Evolutionary conservation across 2,113 vertebrate species (phyloP), one percentile per base, ranked within the genome.

Genomic region (Notothenia coriiceps): DNA sequence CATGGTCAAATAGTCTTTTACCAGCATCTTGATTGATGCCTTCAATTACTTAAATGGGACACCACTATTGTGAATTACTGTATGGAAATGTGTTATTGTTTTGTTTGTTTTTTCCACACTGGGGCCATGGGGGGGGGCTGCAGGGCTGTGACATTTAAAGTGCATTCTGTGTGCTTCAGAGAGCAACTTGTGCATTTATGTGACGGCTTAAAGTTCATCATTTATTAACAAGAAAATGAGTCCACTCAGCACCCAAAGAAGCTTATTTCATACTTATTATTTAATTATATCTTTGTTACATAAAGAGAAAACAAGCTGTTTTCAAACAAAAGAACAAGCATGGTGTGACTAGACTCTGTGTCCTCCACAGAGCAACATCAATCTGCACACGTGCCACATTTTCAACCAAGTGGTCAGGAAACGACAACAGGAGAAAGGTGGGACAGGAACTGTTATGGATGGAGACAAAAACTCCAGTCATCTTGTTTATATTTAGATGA

Each of bases 391-490:
- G 76, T 79, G 75, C 64, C 67, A 60, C 35, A 25, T 49, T 88
- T 82, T 86, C 86, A 79, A 56, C n/a, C 82, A 2, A 25, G 25
- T 25, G 25, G 25, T 25, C 25, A 86, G 91, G 89, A 94, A 94
- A 89, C 43, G 35, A 51, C 64, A 40, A 63, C 65, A 47, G 87
- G 66, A 79, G 76, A 77, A 79, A 91, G 89, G 84, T 88, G 86
- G 92, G 83, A 88, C 91, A 94, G 94, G 93, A 95, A 92, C 54
- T 79, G 66, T n/a, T 83, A 65, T 15, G 74, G 84, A 84, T 57
- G 57, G 79, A 84, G 76, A 79, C 63, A 52, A 69, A 74, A 70
- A 46, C 71, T 80, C 33, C 76, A 61, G 60, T 63, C 64, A 57
- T 33, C 55, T 52, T 74, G 78, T 88, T 92, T 92, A 90, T 83